These are phyloP conservation scores for Diadumene lineata DNA, from an alignment of 92 coral and sea anemone genomes.

Conservation along the genomic window DNA sequence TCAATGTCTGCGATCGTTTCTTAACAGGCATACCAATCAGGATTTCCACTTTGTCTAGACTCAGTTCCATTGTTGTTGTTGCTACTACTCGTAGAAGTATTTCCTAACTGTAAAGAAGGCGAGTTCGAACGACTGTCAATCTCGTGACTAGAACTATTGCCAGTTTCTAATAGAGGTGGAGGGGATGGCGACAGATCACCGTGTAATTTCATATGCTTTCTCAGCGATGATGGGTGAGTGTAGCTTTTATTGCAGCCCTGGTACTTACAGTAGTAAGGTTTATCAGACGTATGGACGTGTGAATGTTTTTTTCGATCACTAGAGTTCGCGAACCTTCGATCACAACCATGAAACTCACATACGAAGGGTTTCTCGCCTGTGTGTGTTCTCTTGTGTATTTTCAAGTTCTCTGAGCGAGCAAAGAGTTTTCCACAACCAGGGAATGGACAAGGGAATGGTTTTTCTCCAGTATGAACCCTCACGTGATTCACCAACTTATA, in stretches of 20 bases:
- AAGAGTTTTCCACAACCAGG: slow-evolving; percentile 98
- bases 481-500: slow-evolving; percentile 97
- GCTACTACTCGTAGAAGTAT: slow-evolving; percentile 44
- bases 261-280: slow-evolving; percentile 96
- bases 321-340: slow-evolving; percentile 97
- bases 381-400: slow-evolving; percentile 98
- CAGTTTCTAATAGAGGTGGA: slow-evolving; percentile 67
- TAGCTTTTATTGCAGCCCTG: slow-evolving; percentile 97
- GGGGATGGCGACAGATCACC: slow-evolving; percentile 94
- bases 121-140: slow-evolving; percentile 57
- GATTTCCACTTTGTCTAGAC: slow-evolving; percentile 55
- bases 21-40: slow-evolving; percentile 77
- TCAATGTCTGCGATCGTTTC: neutral
- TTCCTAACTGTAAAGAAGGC: slow-evolving; percentile 52
- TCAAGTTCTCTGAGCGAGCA: slow-evolving; percentile 97
- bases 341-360: slow-evolving; percentile 96
- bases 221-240: slow-evolving; percentile 97
- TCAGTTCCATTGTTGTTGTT: slow-evolving; percentile 29
- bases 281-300: slow-evolving; percentile 98
- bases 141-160: slow-evolving; percentile 47
- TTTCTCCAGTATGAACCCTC: slow-evolving; percentile 97
- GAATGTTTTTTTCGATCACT: slow-evolving; percentile 99
- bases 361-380: slow-evolving; percentile 98
- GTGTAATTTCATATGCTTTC: slow-evolving; percentile 97
- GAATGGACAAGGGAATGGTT: slow-evolving; percentile 98